Evolutionary conservation across 2,888 invertebrate species (phyloP), one percentile per base, ranked within the genome.

Genomic region (Spialia ferax): DNA sequence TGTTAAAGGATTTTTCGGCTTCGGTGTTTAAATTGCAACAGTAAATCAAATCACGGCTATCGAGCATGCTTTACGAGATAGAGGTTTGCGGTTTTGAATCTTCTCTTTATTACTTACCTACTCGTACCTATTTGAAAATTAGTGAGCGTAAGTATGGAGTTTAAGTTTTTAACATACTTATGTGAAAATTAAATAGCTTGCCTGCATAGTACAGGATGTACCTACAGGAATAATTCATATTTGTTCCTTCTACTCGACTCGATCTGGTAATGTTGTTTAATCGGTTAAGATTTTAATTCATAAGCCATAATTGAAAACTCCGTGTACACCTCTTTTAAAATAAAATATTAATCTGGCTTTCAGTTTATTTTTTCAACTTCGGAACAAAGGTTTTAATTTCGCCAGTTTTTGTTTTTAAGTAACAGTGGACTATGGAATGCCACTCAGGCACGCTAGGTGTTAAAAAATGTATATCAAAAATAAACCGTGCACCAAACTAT

Each of bases 371-470:
- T 45, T 45, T 42, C 42, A 45, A 18, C 18, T 8, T 18, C 13
- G 2, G 42, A 45, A 45, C 15, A 45, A 18, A 45, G 42, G 7
- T 0, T 45, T 42, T 42, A 42, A 45, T 45, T 45, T 15, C 42
- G 15, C 42, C 15, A 15, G 42, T 15, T 45, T 42, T 45, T 18
- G 15, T 45, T 45, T 45, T 15, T 45, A 42, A 42, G 7, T 42
- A 18, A 18, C 15, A 8, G 15, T 45, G 42, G 15, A 18, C 42
- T 42, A 42, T 42, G 11, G 15, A 42, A 42, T 42, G 42, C 15
- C 42, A 42, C 15, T 42, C 15, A 42, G 42, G 42, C 42, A 42
- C 42, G 42, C 42, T 42, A 42, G 38, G 38, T 42, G 38, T 42
- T 42, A 42, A n/a, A 42, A n/a, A 42, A 42, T 15, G 15, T 42